A percentile compares a stretch with the other conserved stretches of the same genome.
These are phyloP conservation scores for Orussus abietinus DNA, from an alignment of 1,140 invertebrate species.

Conservation along the genomic window DNA sequence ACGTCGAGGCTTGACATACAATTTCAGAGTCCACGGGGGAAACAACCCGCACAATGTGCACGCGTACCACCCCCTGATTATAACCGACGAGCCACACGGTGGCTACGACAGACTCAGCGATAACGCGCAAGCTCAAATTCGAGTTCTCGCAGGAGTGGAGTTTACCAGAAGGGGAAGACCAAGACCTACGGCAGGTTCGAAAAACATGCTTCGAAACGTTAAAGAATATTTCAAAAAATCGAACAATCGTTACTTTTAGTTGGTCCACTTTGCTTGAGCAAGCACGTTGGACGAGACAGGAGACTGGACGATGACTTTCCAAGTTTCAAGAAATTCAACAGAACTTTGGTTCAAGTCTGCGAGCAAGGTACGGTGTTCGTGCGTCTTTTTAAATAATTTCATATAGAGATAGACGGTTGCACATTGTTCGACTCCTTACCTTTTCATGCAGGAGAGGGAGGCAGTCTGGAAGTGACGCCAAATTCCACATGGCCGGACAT, in stretches of 20 bases:
- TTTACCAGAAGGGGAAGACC: slow-evolving; percentile 75
- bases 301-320: slow-evolving; percentile 74
- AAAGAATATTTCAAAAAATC: slow-evolving; percentile 10
- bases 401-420: too few relatives aligned
- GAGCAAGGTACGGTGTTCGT: slow-evolving; percentile 55
- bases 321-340: slow-evolving; percentile 80
- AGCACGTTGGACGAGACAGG: slow-evolving; percentile 65
- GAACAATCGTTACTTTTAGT: slow-evolving; percentile 49
- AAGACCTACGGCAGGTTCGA: slow-evolving; percentile 66
- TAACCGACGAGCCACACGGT: slow-evolving; percentile 81
- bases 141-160: slow-evolving; percentile 82
- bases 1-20: slow-evolving; percentile 79
- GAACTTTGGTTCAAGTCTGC: slow-evolving; percentile 66
- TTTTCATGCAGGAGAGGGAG: slow-evolving; percentile 58
- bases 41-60: slow-evolving; percentile 86
- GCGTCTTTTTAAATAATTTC: slow-evolving; percentile 11
- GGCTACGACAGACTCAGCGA: slow-evolving; percentile 74
- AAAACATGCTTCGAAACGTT: too few relatives aligned
- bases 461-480: slow-evolving; percentile 75
- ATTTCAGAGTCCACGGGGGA: slow-evolving; percentile 77
- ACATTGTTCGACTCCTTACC: slow-evolving; percentile 3
- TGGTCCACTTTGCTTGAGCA: slow-evolving; percentile 73
- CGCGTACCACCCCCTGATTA: slow-evolving; percentile 88
- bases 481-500: slow-evolving; percentile 87
- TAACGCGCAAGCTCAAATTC: slow-evolving; percentile 65